These are phyloP conservation scores for Ryuthela nishihirai DNA, from an alignment of 2,888 invertebrate genomes.

Conservation along the genomic window DNA sequence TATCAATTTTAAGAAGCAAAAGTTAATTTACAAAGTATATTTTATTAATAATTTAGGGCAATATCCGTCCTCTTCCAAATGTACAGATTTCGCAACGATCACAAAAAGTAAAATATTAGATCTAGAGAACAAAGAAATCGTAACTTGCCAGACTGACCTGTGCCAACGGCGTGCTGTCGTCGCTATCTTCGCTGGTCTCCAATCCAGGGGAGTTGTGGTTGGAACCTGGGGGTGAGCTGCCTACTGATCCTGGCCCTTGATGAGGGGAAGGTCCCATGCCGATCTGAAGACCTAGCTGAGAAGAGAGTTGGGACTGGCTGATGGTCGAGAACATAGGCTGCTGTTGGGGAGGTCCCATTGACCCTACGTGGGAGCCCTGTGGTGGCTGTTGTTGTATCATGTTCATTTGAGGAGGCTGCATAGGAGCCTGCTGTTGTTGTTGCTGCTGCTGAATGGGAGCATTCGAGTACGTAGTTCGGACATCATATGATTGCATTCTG, in stretches of 20 bases:
- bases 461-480: slow-evolving; percentile 4
- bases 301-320: slow-evolving; percentile 43
- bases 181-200: slow-evolving; percentile 79
- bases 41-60: too few relatives aligned
- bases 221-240: slow-evolving; percentile 42
- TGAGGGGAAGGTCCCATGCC: slow-evolving; percentile 10
- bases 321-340: slow-evolving; percentile 40
- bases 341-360: neutral
- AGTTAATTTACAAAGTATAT: too few relatives aligned
- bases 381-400: slow-evolving; percentile 60
- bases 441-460: neutral
- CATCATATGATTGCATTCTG: slow-evolving; percentile 23
- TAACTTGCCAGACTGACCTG: too few relatives aligned
- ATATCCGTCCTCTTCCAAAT: too few relatives aligned
- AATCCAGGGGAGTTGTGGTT: slow-evolving; percentile 55
- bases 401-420: slow-evolving; percentile 4
- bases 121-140: too few relatives aligned
- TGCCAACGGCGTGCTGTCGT: slow-evolving; percentile 60
- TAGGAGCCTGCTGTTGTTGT: slow-evolving; percentile 12
- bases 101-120: too few relatives aligned
- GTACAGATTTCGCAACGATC: too few relatives aligned
- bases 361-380: slow-evolving; percentile 45
- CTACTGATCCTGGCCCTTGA: slow-evolving; percentile 9
- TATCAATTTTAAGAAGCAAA: too few relatives aligned
- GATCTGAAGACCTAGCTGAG: slow-evolving; percentile 44